Base-by-base conservation (phyloP, 2,888 invertebrate genomes). In the Scaptodrosophila latifasciaeformis region DNA sequence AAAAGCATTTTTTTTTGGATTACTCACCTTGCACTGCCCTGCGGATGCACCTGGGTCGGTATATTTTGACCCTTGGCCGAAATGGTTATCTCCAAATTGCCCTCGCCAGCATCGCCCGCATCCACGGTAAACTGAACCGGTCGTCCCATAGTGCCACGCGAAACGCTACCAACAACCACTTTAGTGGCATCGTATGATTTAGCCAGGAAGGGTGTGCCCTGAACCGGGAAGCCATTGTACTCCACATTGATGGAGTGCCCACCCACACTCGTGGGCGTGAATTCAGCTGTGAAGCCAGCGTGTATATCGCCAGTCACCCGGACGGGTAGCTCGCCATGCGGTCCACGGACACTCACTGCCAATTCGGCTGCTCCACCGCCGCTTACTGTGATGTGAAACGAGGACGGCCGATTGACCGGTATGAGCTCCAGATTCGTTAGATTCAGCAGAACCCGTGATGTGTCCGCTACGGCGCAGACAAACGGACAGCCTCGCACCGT, bases 101-200 rank as follows among this genome's bases (percentile, higher is more conserved):
- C 99, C 88, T 98, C 98, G 7, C 99, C 99, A 42, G 98, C 97
- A 85, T 96, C 93, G 62, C 95, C 95, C 2, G 97, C 97, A 86
- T 99, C 97, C 47, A 98, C 97, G 13, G 95, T 94, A 82, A 97
- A 93, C 81, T 96, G 96, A n/a, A 96, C 95, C 2, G 96, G 92
- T 66, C 96, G 92, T 47, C 97, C 96, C 7, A 97, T 93, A n/a
- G 91, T 90, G 53, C 92, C 92, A 18, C 93, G 91, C 10, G 92
- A 92, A 39, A 95, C 92, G 67, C 92, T 90, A 43, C 92, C 92
- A 34, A 96, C 95, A 72, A 92, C 90, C 15, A 96, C 95, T 83
- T 93, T 91, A 63, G 93, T 93, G 21, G 97, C 94, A 87, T 98
- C 97, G 86, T 97, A 97, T 0, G 95, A 96, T 88, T 96, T 96